Base-by-base conservation (phyloP, 1,140 invertebrate genomes). In the Lasaia peninsularis region DNA sequence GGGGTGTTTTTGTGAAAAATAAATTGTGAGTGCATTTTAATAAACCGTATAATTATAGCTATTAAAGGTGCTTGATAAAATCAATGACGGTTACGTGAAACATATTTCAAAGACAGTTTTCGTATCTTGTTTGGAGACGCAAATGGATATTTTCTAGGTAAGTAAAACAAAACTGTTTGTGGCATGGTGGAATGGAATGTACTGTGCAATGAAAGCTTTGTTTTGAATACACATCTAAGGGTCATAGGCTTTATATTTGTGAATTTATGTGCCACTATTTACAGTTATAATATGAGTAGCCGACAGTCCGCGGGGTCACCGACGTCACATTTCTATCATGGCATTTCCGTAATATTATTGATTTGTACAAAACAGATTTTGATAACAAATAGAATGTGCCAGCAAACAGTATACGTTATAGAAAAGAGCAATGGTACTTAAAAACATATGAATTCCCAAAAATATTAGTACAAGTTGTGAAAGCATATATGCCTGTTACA, bases 91-190 rank as follows among this genome's bases (percentile, higher is more conserved):
- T 57, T 21, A 14, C 52, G 40, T 57, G 33, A 60, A 51, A 51
- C 28, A 5, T 10, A 11, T 10, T 18, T 2, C 18, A 1, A 16
- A 44, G 20, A 20, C n/a, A 2, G 14, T 3, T 48, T 48, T 48
- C 11, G 49, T 53, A 34, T 16, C 55, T 32, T 21, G n/a, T 4
- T n/a, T 12, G 18, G 16, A 34, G 60, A 62, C 52, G 40, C 65
- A 64, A 50, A 80, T 80, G 78, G 78, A 73, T 68, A 69, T 75
- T 64, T 75, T 71, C 52, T 67, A 80, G 78, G 78, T 80, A 69
- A 71, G 72, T 31, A 51, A 48, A 14, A 63, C 61, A 37, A 52
- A 65, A 57, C 60, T 67, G 57, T 63, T 57, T 37, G 20, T 48
- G 58, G 60, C 62, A 62, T 58, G 60, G 56, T 52, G 58, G 53